Conservation (phyloP, 2,113 vertebrate genomes). For the Gavialis gangeticus region DNA sequence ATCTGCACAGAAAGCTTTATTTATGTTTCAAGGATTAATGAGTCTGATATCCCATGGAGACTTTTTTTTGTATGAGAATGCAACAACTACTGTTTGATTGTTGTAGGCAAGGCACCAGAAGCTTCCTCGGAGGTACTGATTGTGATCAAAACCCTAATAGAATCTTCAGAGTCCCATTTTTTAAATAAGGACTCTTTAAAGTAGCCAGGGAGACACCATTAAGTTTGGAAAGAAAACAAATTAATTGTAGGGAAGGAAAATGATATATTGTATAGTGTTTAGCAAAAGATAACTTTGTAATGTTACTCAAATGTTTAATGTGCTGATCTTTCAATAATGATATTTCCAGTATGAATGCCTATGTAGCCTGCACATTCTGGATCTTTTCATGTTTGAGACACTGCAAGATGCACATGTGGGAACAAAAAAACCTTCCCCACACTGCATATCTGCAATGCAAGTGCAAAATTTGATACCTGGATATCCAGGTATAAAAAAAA, state of each 20-base stretch:
- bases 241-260: background rate
- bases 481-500: no score
- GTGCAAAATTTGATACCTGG: no score
- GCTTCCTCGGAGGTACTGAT: background rate
- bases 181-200: background rate
- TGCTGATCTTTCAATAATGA: no score
- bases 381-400: background rate
- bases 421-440: no score
- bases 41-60: background rate
- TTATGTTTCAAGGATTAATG: conserved; percentile 39
- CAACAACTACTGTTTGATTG: background rate
- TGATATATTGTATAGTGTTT: background rate
- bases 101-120: background rate
- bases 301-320: no score
- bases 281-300: background rate
- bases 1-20: conserved; percentile 36
- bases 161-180: background rate
- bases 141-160: background rate
- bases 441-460: no score
- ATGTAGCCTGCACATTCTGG: background rate
- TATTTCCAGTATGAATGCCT: no score
- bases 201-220: background rate
- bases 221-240: background rate
- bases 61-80: background rate
- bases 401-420: no score